Base-by-base conservation (phyloP, 2,797 vertebrate genomes). In the Podarcis siculus region DNA sequence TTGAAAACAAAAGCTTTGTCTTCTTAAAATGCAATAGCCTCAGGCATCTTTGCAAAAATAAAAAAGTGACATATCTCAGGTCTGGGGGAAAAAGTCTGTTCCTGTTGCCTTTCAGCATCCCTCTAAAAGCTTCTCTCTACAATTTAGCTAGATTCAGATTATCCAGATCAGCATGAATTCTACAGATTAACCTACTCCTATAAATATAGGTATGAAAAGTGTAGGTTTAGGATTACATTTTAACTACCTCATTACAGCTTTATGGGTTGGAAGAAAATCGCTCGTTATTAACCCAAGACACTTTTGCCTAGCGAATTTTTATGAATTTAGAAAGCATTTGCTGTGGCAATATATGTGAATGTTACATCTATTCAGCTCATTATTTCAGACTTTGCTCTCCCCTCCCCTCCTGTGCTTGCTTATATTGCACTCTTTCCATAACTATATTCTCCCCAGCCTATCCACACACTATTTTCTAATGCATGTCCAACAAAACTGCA, bases 1-100 rank as follows among this genome's bases (percentile, higher is more conserved):
- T 75, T 82, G 88, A 90, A 95, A 94, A 94, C 93, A 95, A 94
- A 94, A 95, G 92, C 92, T 94, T 93, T 95, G 92, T 94, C 93
- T 94, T 94, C 94, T 95, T 94, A 94, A 95, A 95, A 95, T 94
- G 90, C 92, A 93, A 69, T 88, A 87, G 94, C 94, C 92, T 89
- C 86, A 93, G 93, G 94, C 91, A 94, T 82, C 81, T 90, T 92
- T 37, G 49, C 3, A 25, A 73, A 37, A 69, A 85, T 79, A 91
- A 94, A 93, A 91, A 91, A 90, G 86, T 91, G 92, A 90, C 88
- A 94, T 87, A 92, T 91, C 93, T 94, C 91, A 93, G 90, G 92
- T 94, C 85, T 93, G 91, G 90, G 90, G 17, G 91, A 25, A 91
- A 89, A 8, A 8, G 55, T 8, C 10, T 69, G 35, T 58, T 82